Base-by-base conservation (phyloP, 2,113 vertebrate species). In the Solea solea region DNA sequence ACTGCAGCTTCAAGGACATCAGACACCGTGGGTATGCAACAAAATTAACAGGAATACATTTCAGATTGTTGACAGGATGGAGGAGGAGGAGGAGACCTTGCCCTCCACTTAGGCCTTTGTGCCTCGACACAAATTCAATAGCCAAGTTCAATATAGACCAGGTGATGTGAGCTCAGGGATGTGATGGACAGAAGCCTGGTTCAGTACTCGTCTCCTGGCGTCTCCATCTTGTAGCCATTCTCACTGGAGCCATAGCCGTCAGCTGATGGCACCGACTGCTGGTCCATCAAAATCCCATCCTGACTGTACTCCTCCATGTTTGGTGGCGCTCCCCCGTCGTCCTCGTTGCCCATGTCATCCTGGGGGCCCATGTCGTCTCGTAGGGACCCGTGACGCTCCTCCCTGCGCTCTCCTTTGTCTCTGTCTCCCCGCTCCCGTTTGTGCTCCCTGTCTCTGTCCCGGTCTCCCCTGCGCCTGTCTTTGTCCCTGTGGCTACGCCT, bases 221-320 rank as follows among this genome's bases (percentile, higher is more conserved):
- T 77, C 76, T 97, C 96, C 89, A 96, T 90, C 89, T 95, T 92
- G 89, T 94, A 97, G n/a, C 96, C 96, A 0, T 97, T 97, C 76
- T 97, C 96, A 0, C 95, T 93, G 41, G 95, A 95, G n/a, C 91
- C 87, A 0, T 96, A 97, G 12, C 94, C 95, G 0, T 97, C 96
- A 0, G 94, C 92, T 0, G 94, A 91, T 16, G 91, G 93, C 67
- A 90, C 86, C 0, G 93, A 92, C 89, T 96, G 95, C 53, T 93
- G 89, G 77, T 96, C 95, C 89, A 94, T 90, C 88, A 94, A 93
- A 82, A 92, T 87, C 28, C 95, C 94, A 5, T 96, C 96, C 74
- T 95, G 95, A 48, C 91, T 93, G 78, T 92, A 90, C 40, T 97
- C 96, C 11, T 91, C 93, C 50, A 91, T 85, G 62, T 85, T 90